Base-by-base conservation (phyloP, 2,113 vertebrate genomes). In the Actenoides lindsayi region DNA sequence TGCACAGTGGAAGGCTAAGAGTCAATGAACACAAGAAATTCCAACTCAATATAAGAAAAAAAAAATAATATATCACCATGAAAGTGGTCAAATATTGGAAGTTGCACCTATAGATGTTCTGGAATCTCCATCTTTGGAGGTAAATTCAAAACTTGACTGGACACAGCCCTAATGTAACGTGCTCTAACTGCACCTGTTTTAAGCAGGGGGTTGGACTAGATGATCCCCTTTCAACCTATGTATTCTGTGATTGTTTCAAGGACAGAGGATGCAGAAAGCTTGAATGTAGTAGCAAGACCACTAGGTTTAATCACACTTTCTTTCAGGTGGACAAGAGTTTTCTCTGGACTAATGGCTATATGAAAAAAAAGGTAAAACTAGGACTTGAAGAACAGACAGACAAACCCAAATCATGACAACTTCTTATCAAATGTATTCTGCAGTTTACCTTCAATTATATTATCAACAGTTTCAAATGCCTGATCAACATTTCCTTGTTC, bases 401-500 rank as follows among this genome's bases (percentile, higher is more conserved):
- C 13, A 93, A 57, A 62, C 8, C 1, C 35, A 92, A 87, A 91
- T 53, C 51, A 6, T n/a, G 44, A 48, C 44, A 68, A 42, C 15
- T 76, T 90, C 16, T 37, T 60, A 93, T 9, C 20, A 59, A 69
- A 79, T 14, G 21, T 28, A 83, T 57, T 71, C 16, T 83, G 53
- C 6, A 41, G 48, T 89, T 97, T 98, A 98, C 98, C 98, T 98
- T 98, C 97, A 79, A 98, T 94, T 90, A 97, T 94, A n/a, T 98
- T 87, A 76, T 98, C 98, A 28, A 92, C 97, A 48, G 33, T 65
- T 95, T 96, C 96, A 96, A 98, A 98, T 7, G 96, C 97, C 60
- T 97, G 92, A 59, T 98, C 97, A 30, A 98, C 90, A 44, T 98
- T 95, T 94, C 98, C 98, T 37, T 87, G 89, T 75, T 98, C 97